phyloP scores from a whole-genome alignment of 2,797 vertebrate species.

The Acrocephalus scirpaceus region DNA sequence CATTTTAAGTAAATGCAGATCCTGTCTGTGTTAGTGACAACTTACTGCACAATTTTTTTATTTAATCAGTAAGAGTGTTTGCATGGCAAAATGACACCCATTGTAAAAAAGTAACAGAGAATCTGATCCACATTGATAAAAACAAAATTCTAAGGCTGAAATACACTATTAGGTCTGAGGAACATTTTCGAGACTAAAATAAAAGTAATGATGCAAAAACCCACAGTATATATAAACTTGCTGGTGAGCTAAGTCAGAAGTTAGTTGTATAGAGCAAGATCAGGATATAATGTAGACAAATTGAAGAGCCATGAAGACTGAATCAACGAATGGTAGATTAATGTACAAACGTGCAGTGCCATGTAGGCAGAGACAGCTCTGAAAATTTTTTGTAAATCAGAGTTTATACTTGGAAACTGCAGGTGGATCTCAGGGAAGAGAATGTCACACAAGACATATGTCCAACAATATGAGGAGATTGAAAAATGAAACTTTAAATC shows the following conservation, averaged over 20 bases:
- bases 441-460: neutral
- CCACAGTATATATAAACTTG: neutral
- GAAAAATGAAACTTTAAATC: neutral
- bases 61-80: neutral
- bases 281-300: neutral
- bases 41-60: neutral
- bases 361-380: neutral
- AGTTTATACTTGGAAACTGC: neutral
- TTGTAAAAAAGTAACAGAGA: neutral
- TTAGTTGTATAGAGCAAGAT: neutral
- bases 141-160: neutral
- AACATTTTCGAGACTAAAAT: neutral
- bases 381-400: neutral
- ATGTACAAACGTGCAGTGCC: neutral
- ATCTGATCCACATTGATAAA: neutral
- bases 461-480: neutral
- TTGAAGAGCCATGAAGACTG: neutral
- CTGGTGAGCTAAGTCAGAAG: neutral
- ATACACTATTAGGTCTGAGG: neutral
- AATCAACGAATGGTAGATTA: neutral
- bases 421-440: neutral
- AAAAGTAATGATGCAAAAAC: neutral
- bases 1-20: neutral
- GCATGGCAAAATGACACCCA: accelerated
- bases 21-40: neutral